Conservation (phyloP, 2,797 vertebrate genomes). For the Coregonus suidteri region DNA sequence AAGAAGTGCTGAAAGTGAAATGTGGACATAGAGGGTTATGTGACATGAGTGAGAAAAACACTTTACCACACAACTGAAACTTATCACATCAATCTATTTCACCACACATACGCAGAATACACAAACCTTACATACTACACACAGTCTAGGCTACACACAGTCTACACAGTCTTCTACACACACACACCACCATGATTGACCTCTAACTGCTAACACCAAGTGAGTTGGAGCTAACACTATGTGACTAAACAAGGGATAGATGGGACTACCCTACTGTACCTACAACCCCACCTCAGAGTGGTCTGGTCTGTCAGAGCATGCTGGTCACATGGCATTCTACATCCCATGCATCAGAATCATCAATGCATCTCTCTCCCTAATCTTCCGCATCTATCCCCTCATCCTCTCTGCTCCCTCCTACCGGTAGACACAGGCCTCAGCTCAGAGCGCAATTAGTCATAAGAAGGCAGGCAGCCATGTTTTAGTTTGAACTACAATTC, state of each 20-base stretch:
- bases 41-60: background rate
- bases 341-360: background rate
- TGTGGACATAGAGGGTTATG: background rate
- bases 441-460: conserved; percentile 26
- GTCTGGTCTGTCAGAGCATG: background rate
- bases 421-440: background rate
- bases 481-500: conserved; percentile 48
- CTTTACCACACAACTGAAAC: background rate
- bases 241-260: background rate
- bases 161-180: conserved; percentile 5
- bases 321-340: background rate
- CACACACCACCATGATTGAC: background rate
- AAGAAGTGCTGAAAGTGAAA: conserved; percentile 1
- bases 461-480: conserved; percentile 33
- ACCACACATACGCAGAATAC: background rate
- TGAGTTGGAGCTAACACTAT: conserved; percentile 23
- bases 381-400: background rate
- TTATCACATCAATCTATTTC: background rate
- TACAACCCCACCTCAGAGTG: background rate
- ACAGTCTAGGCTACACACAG: background rate
- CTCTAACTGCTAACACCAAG: background rate
- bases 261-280: background rate
- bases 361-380: background rate
- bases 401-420: background rate
- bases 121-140: background rate